phyloP scores from a whole-genome alignment of 1,140 invertebrate genomes.

The Trichonephila clavata region DNA sequence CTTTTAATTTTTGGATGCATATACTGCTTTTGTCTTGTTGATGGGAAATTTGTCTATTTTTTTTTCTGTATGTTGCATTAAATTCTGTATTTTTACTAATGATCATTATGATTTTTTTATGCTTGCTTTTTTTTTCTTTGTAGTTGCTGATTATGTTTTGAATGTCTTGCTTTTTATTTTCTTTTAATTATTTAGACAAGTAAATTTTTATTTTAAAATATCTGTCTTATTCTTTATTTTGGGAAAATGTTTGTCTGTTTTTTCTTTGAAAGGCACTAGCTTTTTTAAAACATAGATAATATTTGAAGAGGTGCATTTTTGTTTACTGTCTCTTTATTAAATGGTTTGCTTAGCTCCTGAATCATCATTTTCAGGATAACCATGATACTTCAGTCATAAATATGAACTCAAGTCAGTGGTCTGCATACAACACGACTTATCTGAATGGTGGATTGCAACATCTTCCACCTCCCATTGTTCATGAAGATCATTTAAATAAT shows the following conservation, averaged over 20 bases:
- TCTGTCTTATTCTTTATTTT: not conserved
- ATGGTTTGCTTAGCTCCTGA: slow-evolving; percentile 72
- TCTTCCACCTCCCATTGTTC: slow-evolving; percentile 13
- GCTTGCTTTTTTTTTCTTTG: slow-evolving; percentile 10
- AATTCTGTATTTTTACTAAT: not conserved
- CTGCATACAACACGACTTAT: slow-evolving; percentile 10
- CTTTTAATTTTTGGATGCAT: no score
- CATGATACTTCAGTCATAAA: slow-evolving; percentile 57
- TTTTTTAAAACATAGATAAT: slow-evolving; percentile 35
- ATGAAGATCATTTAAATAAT: slow-evolving; percentile 59
- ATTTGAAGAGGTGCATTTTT: slow-evolving; percentile 29
- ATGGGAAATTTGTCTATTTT: not conserved
- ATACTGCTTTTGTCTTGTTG: no score
- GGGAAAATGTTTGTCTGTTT: slow-evolving; percentile 27
- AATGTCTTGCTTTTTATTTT: slow-evolving; percentile 29
- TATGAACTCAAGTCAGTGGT: slow-evolving; percentile 55
- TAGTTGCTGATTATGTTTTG: not conserved
- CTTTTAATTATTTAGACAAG: not conserved
- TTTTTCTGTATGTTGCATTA: not conserved
- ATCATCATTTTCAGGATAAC: slow-evolving; percentile 72
- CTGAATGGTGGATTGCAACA: slow-evolving; percentile 56
- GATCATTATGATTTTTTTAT: not conserved
- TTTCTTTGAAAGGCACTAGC: slow-evolving; percentile 70
- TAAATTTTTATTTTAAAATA: not conserved
- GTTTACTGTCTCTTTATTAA: slow-evolving; percentile 50